Base-by-base conservation (phyloP, 2,113 vertebrate genomes). In the Microtus oregoni region DNA sequence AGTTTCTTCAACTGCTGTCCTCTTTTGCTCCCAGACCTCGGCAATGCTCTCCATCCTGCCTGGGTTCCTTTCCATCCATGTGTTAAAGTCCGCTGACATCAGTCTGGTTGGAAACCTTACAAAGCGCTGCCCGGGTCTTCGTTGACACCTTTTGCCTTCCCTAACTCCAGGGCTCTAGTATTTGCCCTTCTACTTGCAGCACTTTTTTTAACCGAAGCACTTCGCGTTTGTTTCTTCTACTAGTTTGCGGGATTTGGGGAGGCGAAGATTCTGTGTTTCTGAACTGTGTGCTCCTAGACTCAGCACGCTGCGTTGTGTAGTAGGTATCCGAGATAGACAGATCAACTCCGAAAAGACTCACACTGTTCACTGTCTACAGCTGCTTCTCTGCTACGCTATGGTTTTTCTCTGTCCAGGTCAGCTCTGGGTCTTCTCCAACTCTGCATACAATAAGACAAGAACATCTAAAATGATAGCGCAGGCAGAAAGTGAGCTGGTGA, bases 241-340 rank as follows among this genome's bases (percentile, higher is more conserved):
- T 94, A 85, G 79, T 75, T 83, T 95, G 32, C 61, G 55, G 61
- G 14, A 32, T 87, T 86, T 94, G 83, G 47, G 32, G 90, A 92
- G 38, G 52, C 91, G 17, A 75, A 94, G 61, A 68, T 50, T 95
- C 4, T 87, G 41, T 28, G 26, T 86, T 77, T 94, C 89, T 75
- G 19, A 77, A 79, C 7, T 88, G 55, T 90, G 38, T 94, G 82
- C 88, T 41, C 9, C 30, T 79, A 55, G 68, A 78, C n/a, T 96
- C 83, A 85, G 55, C 55, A 79, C 24, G 72, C 88, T 86, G 15
- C 75, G 78, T 78, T 92, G 63, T 19, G 41, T 12, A 91, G 41
- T 86, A 72, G 24, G 24, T 92, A 10, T 44, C 72, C 24, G 77
- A 90, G 72, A 93, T 90, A 81, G 75, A 83, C 4, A 75, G 94